Base-by-base conservation (phyloP, 2,888 invertebrate genomes). In the Lithosia quadra region DNA sequence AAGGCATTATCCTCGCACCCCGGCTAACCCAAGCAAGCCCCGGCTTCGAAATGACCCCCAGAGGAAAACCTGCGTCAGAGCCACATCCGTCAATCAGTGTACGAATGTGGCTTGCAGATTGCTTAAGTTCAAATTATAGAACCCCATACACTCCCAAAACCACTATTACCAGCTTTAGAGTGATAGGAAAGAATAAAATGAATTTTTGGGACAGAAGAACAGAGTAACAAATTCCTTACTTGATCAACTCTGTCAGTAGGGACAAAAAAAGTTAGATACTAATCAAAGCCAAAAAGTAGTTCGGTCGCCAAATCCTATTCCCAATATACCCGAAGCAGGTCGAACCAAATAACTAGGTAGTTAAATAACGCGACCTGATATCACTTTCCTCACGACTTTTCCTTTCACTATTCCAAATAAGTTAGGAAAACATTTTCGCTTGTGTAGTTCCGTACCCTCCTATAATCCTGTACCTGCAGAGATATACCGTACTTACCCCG, bases 381-480 rank as follows among this genome's bases (percentile, higher is more conserved):
- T 88, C 92, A 94, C 94, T 94, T 92, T 94, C 93, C 63, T 86
- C 74, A 73, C 81, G 86, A 93, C 92, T 93, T 93, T 94, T 93
- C 91, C 93, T 94, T 93, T 94, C 94, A 90, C 88, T 90, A 81
- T 80, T 73, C 85, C 87, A 83, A 92, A 93, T 92, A 93, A 93
- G 92, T 94, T 93, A 85, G 92, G 89, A 92, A 94, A 94, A 94
- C 93, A 93, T 93, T 94, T 93, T 93, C 93, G 89, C 90, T 86
- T 82, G 84, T 87, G 88, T 88, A 89, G 91, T 90, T 86, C 88
- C 87, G 84, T 87, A 89, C 92, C 92, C 92, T 90, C 91, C 86
- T 85, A 86, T 93, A 94, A 94, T 94, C 94, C 92, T 91, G 88
- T 94, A 94, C 94, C 94, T 94, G 94, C 88, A 88, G 89, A 92